Base-by-base conservation (phyloP, 2,113 vertebrate species). In the Pygoscelis antarcticus region DNA sequence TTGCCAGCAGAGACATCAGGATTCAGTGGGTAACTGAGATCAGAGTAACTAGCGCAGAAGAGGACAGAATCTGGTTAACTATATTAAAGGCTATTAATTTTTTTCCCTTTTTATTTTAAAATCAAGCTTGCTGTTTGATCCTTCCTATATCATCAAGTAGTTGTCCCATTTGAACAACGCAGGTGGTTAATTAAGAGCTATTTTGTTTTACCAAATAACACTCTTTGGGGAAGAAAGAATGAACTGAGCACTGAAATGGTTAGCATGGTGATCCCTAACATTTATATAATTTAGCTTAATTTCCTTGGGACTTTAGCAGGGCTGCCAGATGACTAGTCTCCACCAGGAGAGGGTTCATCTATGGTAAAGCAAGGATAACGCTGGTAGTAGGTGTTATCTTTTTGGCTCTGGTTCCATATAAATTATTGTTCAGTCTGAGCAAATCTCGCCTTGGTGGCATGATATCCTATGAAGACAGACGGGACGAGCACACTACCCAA, bases 131-230 rank as follows among this genome's bases (percentile, higher is more conserved):
- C 68, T 60, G 27, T n/a, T 68, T 25, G 23, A 46, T 66, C 60
- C 69, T 49, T 36, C 64, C 36, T 44, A 11, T 4, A 6, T 36
- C 51, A n/a, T 20, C 66, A 87, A 94, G 83, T 26, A 16, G 0
- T 26, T 29, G 55, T 68, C 71, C 93, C 30, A 11, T 72, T 36
- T 6, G 52, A 97, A 96, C 88, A 52, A 96, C 72, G 52, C 84
- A 87, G 83, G 91, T 86, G 77, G 42, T 80, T 94, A 95, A 97
- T 96, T 72, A 95, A 88, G 87, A 97, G 70, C 34, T 55, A 8
- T 91, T 88, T 89, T 86, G 84, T 44, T 89, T 94, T 57, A 93
- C 72, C 77, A 74, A 95, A 61, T 40, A 71, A 91, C 30, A 51
- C 55, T 80, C 93, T 58, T 42, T 18, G 25, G 85, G 57, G 86